A percentile compares a stretch with the other conserved stretches of the same genome.
Conservation (phyloP, 2,113 vertebrate genomes). For the Apaloderma vittatum region DNA sequence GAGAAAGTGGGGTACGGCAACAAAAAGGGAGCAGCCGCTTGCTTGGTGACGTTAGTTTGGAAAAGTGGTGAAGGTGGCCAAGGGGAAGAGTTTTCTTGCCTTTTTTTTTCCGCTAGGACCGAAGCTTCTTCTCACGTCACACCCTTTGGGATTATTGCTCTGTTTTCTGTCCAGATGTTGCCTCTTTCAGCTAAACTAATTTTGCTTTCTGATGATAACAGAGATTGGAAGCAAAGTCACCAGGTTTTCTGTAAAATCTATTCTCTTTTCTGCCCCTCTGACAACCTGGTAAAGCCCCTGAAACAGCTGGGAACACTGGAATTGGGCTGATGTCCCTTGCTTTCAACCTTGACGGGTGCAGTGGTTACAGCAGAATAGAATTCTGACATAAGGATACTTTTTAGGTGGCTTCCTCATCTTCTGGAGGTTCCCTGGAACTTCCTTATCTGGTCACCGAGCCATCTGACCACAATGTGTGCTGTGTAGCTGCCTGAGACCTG, state of each 20-base stretch:
- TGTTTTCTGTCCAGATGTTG: background rate
- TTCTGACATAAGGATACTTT: background rate
- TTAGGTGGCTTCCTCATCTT: background rate
- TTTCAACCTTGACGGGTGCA: background rate
- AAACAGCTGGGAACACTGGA: background rate
- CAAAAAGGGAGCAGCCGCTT: fast-evolving
- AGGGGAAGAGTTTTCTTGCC: background rate
- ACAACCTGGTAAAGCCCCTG: background rate
- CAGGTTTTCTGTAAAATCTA: background rate
- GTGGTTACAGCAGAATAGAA: background rate
- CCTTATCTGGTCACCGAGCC: background rate
- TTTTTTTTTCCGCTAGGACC: background rate
- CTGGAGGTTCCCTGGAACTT: background rate
- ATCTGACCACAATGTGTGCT: background rate
- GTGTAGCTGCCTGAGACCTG: background rate
- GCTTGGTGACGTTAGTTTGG: background rate
- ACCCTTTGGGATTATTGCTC: background rate
- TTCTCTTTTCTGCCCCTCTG: background rate
- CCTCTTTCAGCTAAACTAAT: background rate
- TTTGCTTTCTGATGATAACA: background rate
- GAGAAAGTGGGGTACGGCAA: fast-evolving
- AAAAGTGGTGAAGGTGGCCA: fast-evolving
- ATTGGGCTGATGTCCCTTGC: background rate
- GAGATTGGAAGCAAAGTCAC: background rate
- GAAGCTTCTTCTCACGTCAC: fast-evolving